phyloP scores from a whole-genome alignment of 1,140 invertebrate genomes.

The Triops cancriformis region DNA sequence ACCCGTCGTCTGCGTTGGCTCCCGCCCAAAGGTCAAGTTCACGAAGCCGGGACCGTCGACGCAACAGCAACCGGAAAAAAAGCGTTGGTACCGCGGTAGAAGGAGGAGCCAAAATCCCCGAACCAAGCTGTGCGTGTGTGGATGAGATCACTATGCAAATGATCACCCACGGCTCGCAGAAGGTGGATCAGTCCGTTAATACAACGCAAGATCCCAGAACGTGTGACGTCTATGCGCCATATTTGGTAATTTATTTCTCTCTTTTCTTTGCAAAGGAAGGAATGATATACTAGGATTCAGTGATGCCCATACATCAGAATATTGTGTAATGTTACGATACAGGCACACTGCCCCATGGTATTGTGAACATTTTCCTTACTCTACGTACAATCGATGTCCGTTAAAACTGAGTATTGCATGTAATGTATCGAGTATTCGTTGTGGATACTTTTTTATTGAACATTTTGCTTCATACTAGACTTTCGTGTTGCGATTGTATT shows the following conservation, averaged over 20 bases:
- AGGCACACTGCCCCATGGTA: no score
- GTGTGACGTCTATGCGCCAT: neutral
- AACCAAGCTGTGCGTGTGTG: neutral
- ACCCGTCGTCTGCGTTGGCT: neutral
- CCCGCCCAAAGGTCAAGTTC: neutral
- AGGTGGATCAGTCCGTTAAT: neutral
- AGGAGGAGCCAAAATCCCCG: neutral
- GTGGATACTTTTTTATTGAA: no score
- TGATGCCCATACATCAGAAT: no score
- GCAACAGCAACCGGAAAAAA: neutral
- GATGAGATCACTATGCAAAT: constrained; percentile 10
- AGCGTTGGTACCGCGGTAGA: neutral
- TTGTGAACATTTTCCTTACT: no score
- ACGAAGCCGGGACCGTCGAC: neutral
- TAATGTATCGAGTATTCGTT: no score
- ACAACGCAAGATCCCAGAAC: neutral
- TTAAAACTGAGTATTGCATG: no score
- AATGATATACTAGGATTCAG: neutral
- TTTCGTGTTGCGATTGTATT: no score
- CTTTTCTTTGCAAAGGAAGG: neutral
- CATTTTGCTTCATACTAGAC: no score
- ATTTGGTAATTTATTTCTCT: neutral
- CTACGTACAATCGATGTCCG: no score
- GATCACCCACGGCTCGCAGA: neutral
- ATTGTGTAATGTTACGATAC: no score